Evolutionary conservation across 1,140 invertebrate genomes (phyloP).

Genomic region (Branchinecta lindahli): DNA sequence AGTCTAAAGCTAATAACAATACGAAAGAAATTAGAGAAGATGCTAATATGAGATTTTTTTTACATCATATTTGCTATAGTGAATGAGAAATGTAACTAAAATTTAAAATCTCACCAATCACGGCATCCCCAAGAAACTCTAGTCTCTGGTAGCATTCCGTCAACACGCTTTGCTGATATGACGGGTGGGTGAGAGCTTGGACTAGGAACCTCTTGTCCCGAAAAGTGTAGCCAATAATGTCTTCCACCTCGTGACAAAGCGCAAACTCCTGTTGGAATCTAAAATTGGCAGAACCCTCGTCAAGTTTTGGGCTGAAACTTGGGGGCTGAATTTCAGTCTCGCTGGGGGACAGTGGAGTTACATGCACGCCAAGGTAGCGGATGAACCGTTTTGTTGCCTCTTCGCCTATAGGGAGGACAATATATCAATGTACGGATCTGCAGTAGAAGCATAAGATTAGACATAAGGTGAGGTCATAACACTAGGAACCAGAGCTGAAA

Average conservation of each 20-base stretch:
- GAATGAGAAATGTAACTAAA: too few relatives aligned
- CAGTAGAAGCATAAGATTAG: too few relatives aligned
- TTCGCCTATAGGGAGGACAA: neutral
- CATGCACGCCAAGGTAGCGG: neutral
- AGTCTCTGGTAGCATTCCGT: conserved; percentile 42
- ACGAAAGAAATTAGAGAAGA: too few relatives aligned
- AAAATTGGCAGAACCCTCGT: too few relatives aligned
- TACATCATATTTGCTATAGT: too few relatives aligned
- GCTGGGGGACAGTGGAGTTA: neutral
- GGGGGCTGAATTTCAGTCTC: neutral
- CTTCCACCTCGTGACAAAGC: conserved; percentile 19
- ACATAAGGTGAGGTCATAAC: too few relatives aligned
- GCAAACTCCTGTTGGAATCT: neutral
- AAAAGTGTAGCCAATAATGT: conserved; percentile 24
- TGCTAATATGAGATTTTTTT: too few relatives aligned
- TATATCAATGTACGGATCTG: conserved; percentile 27
- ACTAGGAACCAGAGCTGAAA: too few relatives aligned
- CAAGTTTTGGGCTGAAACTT: too few relatives aligned
- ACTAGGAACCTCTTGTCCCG: conserved; percentile 23
- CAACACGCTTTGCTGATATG: conserved; percentile 36
- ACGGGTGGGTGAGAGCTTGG: conserved; percentile 40
- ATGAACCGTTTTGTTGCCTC: conserved; percentile 13
- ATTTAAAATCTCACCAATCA: conserved; percentile 32
- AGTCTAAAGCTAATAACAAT: too few relatives aligned
- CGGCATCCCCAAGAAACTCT: conserved; percentile 46